Evolutionary conservation across 2,888 invertebrate species (phyloP), one percentile per base, ranked within the genome.

Genomic region (Lomographa bimaculata): DNA sequence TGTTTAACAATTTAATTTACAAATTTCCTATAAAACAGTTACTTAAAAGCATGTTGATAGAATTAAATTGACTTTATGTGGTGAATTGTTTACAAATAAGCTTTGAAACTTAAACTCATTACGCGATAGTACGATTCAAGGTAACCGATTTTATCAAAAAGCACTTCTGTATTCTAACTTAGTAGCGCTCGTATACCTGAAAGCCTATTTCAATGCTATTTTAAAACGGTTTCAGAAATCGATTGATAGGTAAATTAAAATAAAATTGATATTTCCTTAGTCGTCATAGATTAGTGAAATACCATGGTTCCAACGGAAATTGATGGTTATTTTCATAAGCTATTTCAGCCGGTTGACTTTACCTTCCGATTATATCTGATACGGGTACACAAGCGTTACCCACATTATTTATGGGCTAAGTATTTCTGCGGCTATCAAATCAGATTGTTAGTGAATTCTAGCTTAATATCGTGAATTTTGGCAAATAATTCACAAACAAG

Each of bases 401-500:
- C 9, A 17, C 24, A 24, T 37, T 45, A 45, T 50, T 53, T 42
- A 47, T 38, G 42, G 30, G 21, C 39, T 23, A 35, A 28, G 34
- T 41, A 42, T 38, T 46, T 37, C 29, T 23, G 7, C 21, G 30
- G 46, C 39, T 29, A 54, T 42, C 37, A 46, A 49, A 53, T 42
- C 37, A 37, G 41, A 50, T 54, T 34, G 44, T 49, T 39, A 41
- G 54, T 39, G 41, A 54, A 55, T 53, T 44, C 54, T 58, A 46
- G 50, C 51, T 24, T 64, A 65, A 46, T 62, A 68, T 59, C 59
- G 56, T 40, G 51, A 69, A 64, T 41, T 68, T 71, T 62, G 56
- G 59, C 60, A 60, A 67, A 72, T 69, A 66, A 65, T 61, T 60
- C 59, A 62, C 56, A 58, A 66, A 70, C 62, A 60, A 60, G 56